phyloP scores from a whole-genome alignment of 1,140 invertebrate species.

The Drosophila sp. region DNA sequence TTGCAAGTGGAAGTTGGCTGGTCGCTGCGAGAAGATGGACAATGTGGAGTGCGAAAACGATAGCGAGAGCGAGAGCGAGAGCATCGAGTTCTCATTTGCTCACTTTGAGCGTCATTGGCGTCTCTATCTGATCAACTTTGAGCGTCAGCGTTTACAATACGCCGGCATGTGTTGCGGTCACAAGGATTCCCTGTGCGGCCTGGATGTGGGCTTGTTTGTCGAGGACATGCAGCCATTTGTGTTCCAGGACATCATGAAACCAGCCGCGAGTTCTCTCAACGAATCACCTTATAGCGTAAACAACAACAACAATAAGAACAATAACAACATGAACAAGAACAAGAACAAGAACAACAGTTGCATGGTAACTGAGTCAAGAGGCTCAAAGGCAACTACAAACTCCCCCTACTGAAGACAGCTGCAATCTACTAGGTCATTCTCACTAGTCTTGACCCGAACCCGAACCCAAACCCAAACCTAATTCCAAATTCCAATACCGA shows the following conservation, averaged over 20 bases:
- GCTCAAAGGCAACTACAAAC: background rate
- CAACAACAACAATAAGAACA: background rate
- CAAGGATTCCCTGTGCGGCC: constrained; percentile 4
- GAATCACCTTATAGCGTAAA: background rate
- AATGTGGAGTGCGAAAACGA: background rate
- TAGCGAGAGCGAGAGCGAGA: constrained; percentile 1
- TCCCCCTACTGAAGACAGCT: constrained; percentile 12
- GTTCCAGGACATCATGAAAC: constrained; percentile 2
- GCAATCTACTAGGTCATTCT: constrained; percentile 39
- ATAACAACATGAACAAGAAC: too few relatives aligned
- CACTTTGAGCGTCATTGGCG: constrained; percentile 35
- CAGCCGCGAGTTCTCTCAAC: constrained; percentile 1
- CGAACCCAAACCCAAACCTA: background rate
- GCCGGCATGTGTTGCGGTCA: constrained; percentile 2
- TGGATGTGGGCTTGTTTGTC: constrained; percentile 4
- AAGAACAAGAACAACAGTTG: background rate
- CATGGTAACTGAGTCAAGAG: background rate
- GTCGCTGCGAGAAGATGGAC: background rate
- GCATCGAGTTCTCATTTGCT: constrained; percentile 16
- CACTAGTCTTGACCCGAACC: constrained; percentile 1
- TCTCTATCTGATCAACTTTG: constrained; percentile 8
- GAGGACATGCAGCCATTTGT: constrained; percentile 6
- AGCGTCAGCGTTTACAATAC: constrained; percentile 1
- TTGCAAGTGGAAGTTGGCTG: too few relatives aligned
- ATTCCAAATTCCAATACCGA: too few relatives aligned